Evolutionary conservation across 2,797 vertebrate species (phyloP).

Genomic region (Oceanodroma leucorhoa): DNA sequence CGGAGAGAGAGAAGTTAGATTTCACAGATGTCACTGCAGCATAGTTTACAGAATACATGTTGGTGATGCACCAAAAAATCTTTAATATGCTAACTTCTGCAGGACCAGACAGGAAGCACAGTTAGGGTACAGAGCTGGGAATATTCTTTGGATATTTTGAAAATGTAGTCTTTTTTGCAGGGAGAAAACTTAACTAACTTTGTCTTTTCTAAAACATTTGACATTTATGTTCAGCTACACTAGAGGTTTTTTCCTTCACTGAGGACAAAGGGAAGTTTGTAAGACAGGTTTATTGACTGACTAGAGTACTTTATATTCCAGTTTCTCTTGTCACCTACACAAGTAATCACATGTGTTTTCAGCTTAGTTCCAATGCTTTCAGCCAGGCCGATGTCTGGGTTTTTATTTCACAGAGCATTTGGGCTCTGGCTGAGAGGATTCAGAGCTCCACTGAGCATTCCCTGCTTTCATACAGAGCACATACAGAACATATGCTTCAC

Average conservation of each 20-base stretch:
- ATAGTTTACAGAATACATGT: not conserved
- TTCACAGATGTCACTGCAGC: not conserved
- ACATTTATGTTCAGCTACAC: not conserved
- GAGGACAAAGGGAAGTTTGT: not conserved
- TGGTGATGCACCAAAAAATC: not conserved
- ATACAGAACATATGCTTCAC: not conserved
- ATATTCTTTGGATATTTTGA: not conserved
- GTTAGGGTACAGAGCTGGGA: not conserved
- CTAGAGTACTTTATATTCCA: conserved; percentile 16
- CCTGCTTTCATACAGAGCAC: not conserved
- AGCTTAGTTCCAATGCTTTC: conserved; percentile 25
- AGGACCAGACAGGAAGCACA: not conserved
- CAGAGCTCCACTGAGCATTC: conserved; percentile 22
- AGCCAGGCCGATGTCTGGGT: conserved; percentile 39
- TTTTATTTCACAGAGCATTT: conserved; percentile 52
- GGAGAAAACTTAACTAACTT: not conserved
- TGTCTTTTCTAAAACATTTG: not conserved
- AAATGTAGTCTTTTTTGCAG: not conserved
- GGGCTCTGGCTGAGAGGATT: not conserved
- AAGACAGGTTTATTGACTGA: conserved; percentile 57
- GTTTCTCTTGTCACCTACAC: conserved; percentile 39
- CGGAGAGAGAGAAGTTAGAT: not conserved
- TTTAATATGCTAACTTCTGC: not conserved
- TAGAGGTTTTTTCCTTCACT: not conserved
- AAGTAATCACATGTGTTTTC: conserved; percentile 52